phyloP scores from a whole-genome alignment of 2,888 invertebrate genomes.

The Sicus ferrugineus region DNA sequence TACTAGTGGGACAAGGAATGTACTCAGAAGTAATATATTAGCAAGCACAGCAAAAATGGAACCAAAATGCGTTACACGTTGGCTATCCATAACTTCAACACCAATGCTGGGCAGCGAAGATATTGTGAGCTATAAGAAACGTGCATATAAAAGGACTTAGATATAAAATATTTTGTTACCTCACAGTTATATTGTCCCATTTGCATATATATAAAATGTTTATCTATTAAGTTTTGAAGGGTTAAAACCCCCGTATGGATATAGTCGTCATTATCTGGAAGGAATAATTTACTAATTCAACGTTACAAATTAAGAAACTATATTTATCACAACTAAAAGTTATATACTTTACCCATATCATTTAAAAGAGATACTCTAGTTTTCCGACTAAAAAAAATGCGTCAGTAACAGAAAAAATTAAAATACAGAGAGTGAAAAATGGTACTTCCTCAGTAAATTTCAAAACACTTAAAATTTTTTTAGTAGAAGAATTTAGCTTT shows the following conservation, averaged over 20 bases:
- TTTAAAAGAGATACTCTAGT: too few relatives aligned
- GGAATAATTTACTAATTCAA: background rate
- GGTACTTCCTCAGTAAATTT: too few relatives aligned
- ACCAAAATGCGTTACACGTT: slow-evolving; percentile 52
- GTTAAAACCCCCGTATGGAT: slow-evolving; percentile 67
- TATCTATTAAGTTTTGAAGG: slow-evolving; percentile 71
- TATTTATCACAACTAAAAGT: too few relatives aligned
- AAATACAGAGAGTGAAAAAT: too few relatives aligned
- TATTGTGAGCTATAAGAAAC: slow-evolving; percentile 43
- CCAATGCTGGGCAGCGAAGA: slow-evolving; percentile 52
- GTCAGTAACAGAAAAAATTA: too few relatives aligned
- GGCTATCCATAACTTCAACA: slow-evolving; percentile 44
- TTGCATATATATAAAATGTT: slow-evolving; percentile 65
- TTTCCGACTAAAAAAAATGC: too few relatives aligned
- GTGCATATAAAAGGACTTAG: background rate
- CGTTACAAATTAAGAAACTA: background rate
- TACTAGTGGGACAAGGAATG: slow-evolving; percentile 67
- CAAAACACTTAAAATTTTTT: too few relatives aligned
- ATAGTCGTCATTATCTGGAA: slow-evolving; percentile 63
- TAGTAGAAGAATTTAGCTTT: too few relatives aligned
- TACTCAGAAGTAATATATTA: slow-evolving; percentile 52
- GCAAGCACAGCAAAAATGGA: slow-evolving; percentile 54
- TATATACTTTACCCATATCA: too few relatives aligned
- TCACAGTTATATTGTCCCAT: slow-evolving; percentile 33
- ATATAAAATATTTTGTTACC: slow-evolving; percentile 26